Percentiles rank a stretch among this genome's conserved stretches.
Evolutionary conservation across 2,113 vertebrate genomes (phyloP).

Genomic region (Paramormyrops kingsleyae): DNA sequence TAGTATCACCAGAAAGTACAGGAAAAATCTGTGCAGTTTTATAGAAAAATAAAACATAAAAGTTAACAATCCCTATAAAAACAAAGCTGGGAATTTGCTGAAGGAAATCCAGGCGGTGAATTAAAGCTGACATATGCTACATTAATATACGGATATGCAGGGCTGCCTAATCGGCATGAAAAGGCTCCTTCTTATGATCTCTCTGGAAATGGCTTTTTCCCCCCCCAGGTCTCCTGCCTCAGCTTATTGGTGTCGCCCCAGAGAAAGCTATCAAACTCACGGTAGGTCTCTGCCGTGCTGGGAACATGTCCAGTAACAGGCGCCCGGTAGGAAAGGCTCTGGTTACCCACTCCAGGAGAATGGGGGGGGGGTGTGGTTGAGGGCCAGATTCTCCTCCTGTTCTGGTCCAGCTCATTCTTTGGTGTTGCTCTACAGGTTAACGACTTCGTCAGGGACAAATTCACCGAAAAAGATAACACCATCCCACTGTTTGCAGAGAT

Average conservation of each 20-base stretch:
- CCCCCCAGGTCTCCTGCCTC: slow-evolving; percentile 85
- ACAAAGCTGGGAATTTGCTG: background rate
- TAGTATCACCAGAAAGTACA: background rate
- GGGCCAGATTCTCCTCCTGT: slow-evolving; percentile 18
- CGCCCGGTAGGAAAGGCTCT: background rate
- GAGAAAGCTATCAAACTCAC: slow-evolving; percentile 98
- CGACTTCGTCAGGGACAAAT: slow-evolving; percentile 96
- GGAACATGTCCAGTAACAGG: background rate
- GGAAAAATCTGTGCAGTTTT: background rate
- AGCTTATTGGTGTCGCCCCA: slow-evolving; percentile 91
- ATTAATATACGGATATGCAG: background rate
- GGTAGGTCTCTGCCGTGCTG: slow-evolving; percentile 68
- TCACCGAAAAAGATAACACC: slow-evolving; percentile 73
- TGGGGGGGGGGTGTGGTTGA: background rate
- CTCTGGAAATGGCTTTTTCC: slow-evolving; percentile 55
- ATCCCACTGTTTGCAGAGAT: slow-evolving; percentile 79
- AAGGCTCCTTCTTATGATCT: slow-evolving; percentile 45
- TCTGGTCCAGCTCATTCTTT: background rate
- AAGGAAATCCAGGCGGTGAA: background rate
- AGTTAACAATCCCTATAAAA: background rate
- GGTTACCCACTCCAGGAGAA: background rate
- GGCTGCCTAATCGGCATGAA: slow-evolving; percentile 8
- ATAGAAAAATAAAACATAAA: background rate
- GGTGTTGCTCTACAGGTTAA: slow-evolving; percentile 68
- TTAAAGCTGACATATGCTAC: background rate